phyloP scores from a whole-genome alignment of 2,888 invertebrate genomes.

The Sinelater perroti region DNA sequence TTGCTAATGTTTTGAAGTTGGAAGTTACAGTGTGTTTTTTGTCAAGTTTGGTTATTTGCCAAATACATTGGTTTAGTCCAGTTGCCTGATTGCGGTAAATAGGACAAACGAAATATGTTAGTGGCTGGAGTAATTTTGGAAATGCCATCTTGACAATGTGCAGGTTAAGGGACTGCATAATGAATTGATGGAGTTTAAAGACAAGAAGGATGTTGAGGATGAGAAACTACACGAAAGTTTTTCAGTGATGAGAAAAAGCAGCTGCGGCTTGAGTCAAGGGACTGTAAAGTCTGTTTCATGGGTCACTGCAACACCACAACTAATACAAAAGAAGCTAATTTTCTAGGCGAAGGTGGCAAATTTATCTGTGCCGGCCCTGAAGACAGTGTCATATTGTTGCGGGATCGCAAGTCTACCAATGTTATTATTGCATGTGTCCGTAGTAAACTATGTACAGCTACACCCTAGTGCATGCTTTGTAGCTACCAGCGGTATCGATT shows the following conservation, averaged over 20 bases:
- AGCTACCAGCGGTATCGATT: slow-evolving; percentile 96
- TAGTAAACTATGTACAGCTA: slow-evolving; percentile 95
- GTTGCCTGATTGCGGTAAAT: slow-evolving; percentile 65
- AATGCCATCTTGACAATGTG: slow-evolving; percentile 73
- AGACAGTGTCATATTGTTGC: slow-evolving; percentile 95
- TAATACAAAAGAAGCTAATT: slow-evolving; percentile 82
- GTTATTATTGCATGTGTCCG: slow-evolving; percentile 89
- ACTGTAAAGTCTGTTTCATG: slow-evolving; percentile 84
- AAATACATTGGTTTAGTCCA: slow-evolving; percentile 67
- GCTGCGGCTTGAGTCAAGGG: slow-evolving; percentile 59
- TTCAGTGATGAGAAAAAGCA: slow-evolving; percentile 50
- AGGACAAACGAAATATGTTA: slow-evolving; percentile 67
- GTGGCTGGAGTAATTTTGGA: slow-evolving; percentile 80
- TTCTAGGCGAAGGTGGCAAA: slow-evolving; percentile 64
- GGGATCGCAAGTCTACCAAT: slow-evolving; percentile 89
- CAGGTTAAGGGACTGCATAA: slow-evolving; percentile 57
- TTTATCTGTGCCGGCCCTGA: slow-evolving; percentile 83
- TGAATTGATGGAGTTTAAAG: slow-evolving; percentile 51
- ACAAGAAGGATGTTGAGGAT: slow-evolving; percentile 27
- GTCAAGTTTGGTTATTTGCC: too few species aligned
- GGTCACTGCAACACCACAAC: slow-evolving; percentile 99
- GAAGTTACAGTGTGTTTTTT: too few species aligned
- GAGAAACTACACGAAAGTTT: slow-evolving; percentile 30
- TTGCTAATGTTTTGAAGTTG: too few species aligned
- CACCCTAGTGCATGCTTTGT: slow-evolving; percentile 89